Conservation (phyloP, 2,888 invertebrate species). For the Hemithea aestivaria region DNA sequence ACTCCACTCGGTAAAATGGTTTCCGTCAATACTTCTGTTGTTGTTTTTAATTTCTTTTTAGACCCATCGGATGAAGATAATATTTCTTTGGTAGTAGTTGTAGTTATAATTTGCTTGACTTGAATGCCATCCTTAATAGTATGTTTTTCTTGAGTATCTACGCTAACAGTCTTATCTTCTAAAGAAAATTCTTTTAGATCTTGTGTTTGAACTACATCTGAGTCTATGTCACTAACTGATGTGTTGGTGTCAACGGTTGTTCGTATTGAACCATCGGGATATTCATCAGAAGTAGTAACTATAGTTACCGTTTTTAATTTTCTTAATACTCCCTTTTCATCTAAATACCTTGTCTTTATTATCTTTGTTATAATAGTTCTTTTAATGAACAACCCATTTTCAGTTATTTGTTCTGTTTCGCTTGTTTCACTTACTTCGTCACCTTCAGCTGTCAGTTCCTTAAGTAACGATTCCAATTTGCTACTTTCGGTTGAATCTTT, state of each 20-base stretch:
- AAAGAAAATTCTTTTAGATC: conserved; percentile 43
- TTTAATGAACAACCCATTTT: conserved; percentile 41
- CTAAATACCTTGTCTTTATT: conserved; percentile 49
- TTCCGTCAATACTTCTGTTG: conserved; percentile 56
- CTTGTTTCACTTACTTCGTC: conserved; percentile 42
- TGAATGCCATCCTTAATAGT: conserved; percentile 46
- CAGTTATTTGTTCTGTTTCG: conserved; percentile 40
- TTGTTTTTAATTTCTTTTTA: conserved; percentile 59
- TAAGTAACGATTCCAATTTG: conserved; percentile 37
- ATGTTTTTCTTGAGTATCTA: conserved; percentile 50
- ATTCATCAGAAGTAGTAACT: conserved; percentile 57
- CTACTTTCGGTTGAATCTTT: conserved; percentile 15
- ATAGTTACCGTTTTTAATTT: conserved; percentile 56
- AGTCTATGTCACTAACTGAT: conserved; percentile 50
- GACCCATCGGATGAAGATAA: conserved; percentile 41
- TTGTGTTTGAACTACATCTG: conserved; percentile 27
- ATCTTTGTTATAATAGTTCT: conserved; percentile 49
- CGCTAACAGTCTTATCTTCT: conserved; percentile 50
- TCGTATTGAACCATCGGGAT: conserved; percentile 52
- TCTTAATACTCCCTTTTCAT: conserved; percentile 34
- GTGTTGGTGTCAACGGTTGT: conserved; percentile 58
- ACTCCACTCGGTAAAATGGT: conserved; percentile 55
- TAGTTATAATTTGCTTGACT: conserved; percentile 57
- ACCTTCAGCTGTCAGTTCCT: conserved; percentile 32
- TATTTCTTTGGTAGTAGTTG: conserved; percentile 62